Conservation (phyloP, 1,140 invertebrate genomes). For the Sycobia sp. region DNA sequence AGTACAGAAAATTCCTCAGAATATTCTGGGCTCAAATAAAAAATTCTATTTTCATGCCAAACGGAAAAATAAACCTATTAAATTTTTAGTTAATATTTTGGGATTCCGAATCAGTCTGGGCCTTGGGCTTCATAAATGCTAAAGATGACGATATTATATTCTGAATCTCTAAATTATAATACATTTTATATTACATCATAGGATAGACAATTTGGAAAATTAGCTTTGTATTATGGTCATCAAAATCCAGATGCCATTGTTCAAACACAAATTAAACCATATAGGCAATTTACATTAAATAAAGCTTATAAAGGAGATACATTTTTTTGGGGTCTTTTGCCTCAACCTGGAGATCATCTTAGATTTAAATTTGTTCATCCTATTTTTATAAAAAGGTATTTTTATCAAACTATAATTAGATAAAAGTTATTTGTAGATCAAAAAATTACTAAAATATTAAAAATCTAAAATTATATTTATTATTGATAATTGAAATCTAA, state of each 20-base stretch:
- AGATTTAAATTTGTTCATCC: slow-evolving; percentile 83
- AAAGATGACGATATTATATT: slow-evolving; percentile 8
- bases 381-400: slow-evolving; percentile 77
- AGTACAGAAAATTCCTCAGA: no score
- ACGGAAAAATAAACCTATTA: no score
- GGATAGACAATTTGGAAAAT: slow-evolving; percentile 92
- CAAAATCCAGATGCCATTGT: slow-evolving; percentile 79
- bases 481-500: no score
- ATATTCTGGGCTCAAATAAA: no score
- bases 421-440: no score
- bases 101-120: no score
- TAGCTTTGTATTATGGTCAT: slow-evolving; percentile 80
- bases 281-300: slow-evolving; percentile 81
- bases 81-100: no score
- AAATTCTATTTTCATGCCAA: no score
- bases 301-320: slow-evolving; percentile 87
- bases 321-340: slow-evolving; percentile 92
- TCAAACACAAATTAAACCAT: slow-evolving; percentile 79
- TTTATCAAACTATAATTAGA: no score
- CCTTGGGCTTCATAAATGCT: no score
- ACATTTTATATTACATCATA: slow-evolving; percentile 48
- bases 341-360: slow-evolving; percentile 81
- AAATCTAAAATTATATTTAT: no score
- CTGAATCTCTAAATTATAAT: slow-evolving; percentile 1
- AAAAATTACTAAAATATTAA: no score